Evolutionary conservation across 2,113 vertebrate species (phyloP), one percentile per base, ranked within the genome.

Genomic region (Myxocyprinus asiaticus): DNA sequence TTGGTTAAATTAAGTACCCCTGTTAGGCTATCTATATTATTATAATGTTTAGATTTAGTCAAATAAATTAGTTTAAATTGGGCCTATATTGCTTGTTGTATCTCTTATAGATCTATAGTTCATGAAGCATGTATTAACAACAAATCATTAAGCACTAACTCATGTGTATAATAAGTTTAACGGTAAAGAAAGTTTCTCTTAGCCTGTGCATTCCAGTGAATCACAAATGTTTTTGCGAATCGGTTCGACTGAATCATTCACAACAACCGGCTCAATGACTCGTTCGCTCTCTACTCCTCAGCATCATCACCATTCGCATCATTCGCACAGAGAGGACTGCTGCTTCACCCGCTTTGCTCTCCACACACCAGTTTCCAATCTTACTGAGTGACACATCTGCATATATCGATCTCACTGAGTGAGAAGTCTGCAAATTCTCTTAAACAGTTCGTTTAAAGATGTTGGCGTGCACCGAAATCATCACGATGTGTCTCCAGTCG

Each of bases 401-500:
- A 33, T 33, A 1, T 9, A 44, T 17, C 4, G 9, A 15, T 45
- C 55, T 15, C n/a, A 61, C 12, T 11, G 59, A 55, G 47, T 56
- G 42, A n/a, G 22, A 67, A 3, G 65, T 42, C 47, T 0, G 9
- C 12, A 6, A 5, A 8, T 59, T 63, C 50, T 9, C 22, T 33
- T 33, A 1, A 33, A 33, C 22, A 33, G 22, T 33, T 65, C 42
- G 33, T 66, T 44, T n/a, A 42, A 90, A 90, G 83, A 94, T 94
- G 93, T 85, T 94, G 88, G 90, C 93, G 51, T 94, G 93, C 72
- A 88, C 93, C 58, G 93, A 94, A 85, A 92, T 94, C 86, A 94
- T 94, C 87, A 94, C 93, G 10, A 92, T 93, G 93, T 94, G 93
- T 80, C 90, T 94, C 78, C 93, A 93, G 84, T 92, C 92, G 17